Conservation (phyloP, 1,140 invertebrate genomes). For the Brachionus calyciflorus region DNA sequence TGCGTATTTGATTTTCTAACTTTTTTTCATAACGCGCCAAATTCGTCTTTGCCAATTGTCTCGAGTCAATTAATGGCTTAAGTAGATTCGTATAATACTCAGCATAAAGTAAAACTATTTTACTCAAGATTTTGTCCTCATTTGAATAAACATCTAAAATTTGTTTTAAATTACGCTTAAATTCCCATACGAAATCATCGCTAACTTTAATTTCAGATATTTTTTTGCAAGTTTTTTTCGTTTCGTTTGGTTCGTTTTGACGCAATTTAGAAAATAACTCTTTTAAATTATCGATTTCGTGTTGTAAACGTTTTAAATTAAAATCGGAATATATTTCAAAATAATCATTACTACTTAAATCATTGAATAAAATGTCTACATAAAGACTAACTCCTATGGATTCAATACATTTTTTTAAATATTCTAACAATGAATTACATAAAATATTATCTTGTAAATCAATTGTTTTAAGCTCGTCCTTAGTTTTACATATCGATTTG, state of each 20-base stretch:
- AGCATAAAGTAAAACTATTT: neutral
- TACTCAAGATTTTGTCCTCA: neutral
- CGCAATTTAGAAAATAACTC: neutral
- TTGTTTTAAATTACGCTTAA: neutral
- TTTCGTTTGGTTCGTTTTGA: neutral
- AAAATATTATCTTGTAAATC: constrained; percentile 39
- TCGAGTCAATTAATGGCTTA: constrained; percentile 28
- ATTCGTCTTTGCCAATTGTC: constrained; percentile 21
- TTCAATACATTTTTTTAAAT: neutral
- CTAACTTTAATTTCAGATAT: neutral
- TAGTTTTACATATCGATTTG: neutral
- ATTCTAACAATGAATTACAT: constrained; percentile 17
- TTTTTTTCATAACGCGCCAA: constrained; percentile 26
- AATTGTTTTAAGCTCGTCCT: neutral
- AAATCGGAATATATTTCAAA: constrained; percentile 43
- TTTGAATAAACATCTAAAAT: constrained; percentile 25
- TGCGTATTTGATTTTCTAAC: constrained; percentile 7
- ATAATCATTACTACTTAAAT: constrained; percentile 28
- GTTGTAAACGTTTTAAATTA: constrained; percentile 30
- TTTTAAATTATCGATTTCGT: constrained; percentile 23
- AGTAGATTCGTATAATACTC: constrained; percentile 36
- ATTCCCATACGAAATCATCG: constrained; percentile 5
- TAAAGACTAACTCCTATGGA: constrained; percentile 9
- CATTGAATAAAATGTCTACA: constrained; percentile 43
- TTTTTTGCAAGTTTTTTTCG: constrained; percentile 11